These are phyloP conservation scores for Ceramica pisi DNA, from an alignment of 2,888 invertebrate species.

Conservation along the genomic window DNA sequence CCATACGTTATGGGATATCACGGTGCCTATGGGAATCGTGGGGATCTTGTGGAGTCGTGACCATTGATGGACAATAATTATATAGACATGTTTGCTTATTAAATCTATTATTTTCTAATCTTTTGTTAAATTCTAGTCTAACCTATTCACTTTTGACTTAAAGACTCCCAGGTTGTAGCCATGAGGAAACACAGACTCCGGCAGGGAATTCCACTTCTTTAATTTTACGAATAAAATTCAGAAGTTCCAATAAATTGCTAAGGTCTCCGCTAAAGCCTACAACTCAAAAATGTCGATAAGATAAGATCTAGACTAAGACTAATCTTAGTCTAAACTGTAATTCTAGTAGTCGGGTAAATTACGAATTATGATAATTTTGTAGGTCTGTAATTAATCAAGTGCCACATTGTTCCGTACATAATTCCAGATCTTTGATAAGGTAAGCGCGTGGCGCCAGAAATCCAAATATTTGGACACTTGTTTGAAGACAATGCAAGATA, in stretches of 20 bases:
- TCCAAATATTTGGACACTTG: not conserved
- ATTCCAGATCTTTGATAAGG: not conserved
- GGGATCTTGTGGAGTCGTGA: constrained; percentile 64
- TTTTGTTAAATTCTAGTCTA: not conserved
- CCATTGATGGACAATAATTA: constrained; percentile 61
- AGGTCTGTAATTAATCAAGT: constrained; percentile 23
- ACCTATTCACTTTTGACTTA: too few relatives aligned
- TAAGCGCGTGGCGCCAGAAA: not conserved
- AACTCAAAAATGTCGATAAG: constrained; percentile 31
- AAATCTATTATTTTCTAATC: not conserved
- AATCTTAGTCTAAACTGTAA: constrained; percentile 11
- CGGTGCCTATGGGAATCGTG: constrained; percentile 45
- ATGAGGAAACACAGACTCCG: too few relatives aligned
- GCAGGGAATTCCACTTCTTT: too few relatives aligned
- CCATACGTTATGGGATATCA: constrained; percentile 37
- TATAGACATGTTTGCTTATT: not conserved
- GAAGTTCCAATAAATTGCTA: not conserved
- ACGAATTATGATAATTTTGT: constrained; percentile 32
- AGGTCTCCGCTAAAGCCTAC: not conserved
- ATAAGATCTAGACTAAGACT: constrained; percentile 30
- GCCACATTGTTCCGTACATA: constrained; percentile 2
- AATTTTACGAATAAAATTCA: not conserved
- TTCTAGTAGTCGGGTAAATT: constrained; percentile 20
- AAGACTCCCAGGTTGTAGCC: too few relatives aligned
- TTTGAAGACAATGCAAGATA: not conserved